phyloP scores from a whole-genome alignment of 1,140 invertebrate species.

The Acromyrmex charruanus region DNA sequence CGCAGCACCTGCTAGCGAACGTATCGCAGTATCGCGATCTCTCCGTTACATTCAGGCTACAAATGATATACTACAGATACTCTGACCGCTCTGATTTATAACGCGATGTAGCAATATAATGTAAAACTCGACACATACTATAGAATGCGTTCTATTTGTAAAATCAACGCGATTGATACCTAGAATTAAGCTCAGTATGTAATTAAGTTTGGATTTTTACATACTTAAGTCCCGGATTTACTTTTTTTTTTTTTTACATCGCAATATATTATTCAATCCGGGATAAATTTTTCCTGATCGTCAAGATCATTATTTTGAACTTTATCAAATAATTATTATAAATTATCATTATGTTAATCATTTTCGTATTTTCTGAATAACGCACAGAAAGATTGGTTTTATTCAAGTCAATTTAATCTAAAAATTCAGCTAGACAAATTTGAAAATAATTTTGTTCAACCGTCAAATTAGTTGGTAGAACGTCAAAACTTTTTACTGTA shows the following conservation, averaged over 20 bases:
- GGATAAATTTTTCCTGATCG: background rate
- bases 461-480: no score
- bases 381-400: no score
- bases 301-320: background rate
- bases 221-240: background rate
- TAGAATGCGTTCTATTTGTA: background rate
- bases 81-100: slow-evolving; percentile 33
- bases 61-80: slow-evolving; percentile 48
- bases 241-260: background rate
- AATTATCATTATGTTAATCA: background rate
- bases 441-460: no score
- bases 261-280: background rate
- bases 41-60: slow-evolving; percentile 30
- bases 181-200: background rate
- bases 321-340: background rate
- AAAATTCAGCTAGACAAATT: no score
- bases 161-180: background rate
- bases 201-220: background rate
- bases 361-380: background rate
- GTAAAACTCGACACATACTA: background rate
- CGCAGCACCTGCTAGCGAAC: slow-evolving; percentile 31
- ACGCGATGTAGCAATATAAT: slow-evolving; percentile 18
- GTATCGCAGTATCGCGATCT: slow-evolving; percentile 52
- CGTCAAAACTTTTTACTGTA: no score
- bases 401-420: no score